Conservation (phyloP, 2,113 vertebrate genomes). For the Catagonus wagneri region DNA sequence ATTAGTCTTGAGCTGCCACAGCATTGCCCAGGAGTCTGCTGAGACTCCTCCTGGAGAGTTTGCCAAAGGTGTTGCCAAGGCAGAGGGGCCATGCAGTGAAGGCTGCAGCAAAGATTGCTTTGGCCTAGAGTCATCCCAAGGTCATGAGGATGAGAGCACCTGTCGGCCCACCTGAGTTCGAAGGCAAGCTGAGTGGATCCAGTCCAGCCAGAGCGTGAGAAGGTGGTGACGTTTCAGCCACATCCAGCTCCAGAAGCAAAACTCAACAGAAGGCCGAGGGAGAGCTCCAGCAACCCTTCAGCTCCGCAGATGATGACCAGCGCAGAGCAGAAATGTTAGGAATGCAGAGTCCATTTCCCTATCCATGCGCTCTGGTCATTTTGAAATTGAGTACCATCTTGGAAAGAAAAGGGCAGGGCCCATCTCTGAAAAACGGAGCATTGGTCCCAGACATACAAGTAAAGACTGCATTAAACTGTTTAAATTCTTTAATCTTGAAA, state of each 20-base stretch:
- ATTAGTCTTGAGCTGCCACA: background rate
- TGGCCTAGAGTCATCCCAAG: background rate
- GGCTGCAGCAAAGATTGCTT: background rate
- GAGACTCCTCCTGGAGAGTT: background rate
- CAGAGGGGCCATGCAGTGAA: rapidly evolving
- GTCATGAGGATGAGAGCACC: rapidly evolving
- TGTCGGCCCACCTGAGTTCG: background rate
- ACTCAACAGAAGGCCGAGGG: rapidly evolving
- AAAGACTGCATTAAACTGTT: background rate
- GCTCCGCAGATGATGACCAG: too few species aligned
- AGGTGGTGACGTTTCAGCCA: too few species aligned
- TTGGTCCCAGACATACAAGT: background rate
- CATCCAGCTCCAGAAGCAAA: too few species aligned
- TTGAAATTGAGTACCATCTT: background rate
- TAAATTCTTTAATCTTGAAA: background rate
- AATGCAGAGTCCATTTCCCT: background rate
- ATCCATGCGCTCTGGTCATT: rapidly evolving
- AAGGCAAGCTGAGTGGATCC: too few species aligned
- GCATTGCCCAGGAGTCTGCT: background rate
- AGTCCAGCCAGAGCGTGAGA: too few species aligned
- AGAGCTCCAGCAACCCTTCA: background rate
- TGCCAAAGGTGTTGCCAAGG: background rate
- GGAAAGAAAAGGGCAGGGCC: background rate
- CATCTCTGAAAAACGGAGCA: background rate
- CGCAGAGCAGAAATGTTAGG: rapidly evolving